A percentile compares a stretch with the other conserved stretches of the same genome.
phyloP scores from a whole-genome alignment of 2,113 vertebrate genomes.

The Pelusios castaneus region DNA sequence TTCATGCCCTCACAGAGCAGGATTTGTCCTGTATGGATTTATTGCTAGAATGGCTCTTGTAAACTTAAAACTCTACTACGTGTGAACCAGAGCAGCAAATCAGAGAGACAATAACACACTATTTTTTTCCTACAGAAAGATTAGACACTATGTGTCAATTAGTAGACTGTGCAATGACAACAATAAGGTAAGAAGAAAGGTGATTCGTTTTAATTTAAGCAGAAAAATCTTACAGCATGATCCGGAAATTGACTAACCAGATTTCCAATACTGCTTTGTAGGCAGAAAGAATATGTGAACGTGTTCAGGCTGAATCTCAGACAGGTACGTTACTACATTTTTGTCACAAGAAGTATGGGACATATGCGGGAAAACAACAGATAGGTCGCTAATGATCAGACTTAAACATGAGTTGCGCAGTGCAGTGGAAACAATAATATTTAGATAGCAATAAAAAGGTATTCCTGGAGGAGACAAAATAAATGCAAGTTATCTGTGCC shows the following conservation, averaged over 20 bases:
- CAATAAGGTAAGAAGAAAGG: slow-evolving; percentile 88
- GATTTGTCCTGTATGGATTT: not conserved
- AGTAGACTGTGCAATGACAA: slow-evolving; percentile 94
- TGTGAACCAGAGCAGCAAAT: slow-evolving; percentile 12
- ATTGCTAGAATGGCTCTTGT: slow-evolving; percentile 1
- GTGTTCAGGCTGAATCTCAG: slow-evolving; percentile 90
- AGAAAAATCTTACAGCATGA: not conserved
- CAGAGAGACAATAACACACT: slow-evolving; percentile 56
- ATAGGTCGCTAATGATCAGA: not conserved
- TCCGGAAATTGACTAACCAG: slow-evolving; percentile 46
- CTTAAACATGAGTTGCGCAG: not conserved
- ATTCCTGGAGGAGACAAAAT: not conserved
- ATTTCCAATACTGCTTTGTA: slow-evolving; percentile 68
- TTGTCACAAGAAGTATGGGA: not conserved
- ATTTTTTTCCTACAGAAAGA: slow-evolving; percentile 88
- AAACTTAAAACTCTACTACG: not conserved
- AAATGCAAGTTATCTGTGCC: not conserved
- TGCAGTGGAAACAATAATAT: not conserved
- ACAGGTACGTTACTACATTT: slow-evolving; percentile 82
- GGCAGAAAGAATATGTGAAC: slow-evolving; percentile 89
- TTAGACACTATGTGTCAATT: slow-evolving; percentile 99
- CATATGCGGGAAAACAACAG: not conserved
- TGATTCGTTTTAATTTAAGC: not conserved
- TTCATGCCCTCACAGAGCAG: not conserved
- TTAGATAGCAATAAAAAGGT: not conserved